Evolutionary conservation across 1,140 invertebrate species (phyloP).

Genomic region (Aphelinus certus): DNA sequence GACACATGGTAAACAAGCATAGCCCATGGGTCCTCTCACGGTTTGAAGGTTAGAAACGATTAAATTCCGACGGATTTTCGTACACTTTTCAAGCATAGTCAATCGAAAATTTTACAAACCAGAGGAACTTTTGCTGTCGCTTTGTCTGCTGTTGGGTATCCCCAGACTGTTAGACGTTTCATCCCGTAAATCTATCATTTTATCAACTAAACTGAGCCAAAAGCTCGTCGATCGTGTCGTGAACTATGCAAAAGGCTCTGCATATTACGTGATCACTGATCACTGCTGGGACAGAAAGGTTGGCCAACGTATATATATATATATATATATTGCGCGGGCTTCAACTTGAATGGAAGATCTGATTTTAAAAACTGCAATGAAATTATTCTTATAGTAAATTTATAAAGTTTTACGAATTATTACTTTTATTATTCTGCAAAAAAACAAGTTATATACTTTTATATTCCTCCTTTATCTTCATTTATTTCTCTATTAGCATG

Average conservation of each 20-base stretch:
- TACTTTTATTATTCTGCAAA: no score
- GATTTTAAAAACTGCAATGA: no score
- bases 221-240: constrained; percentile 17
- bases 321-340: no score
- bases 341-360: no score
- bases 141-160: constrained; percentile 37
- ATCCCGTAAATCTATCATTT: constrained; percentile 57
- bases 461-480: neutral
- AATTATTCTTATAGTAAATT: constrained; percentile 2
- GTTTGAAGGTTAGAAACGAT: constrained; percentile 17
- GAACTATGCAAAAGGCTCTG: constrained; percentile 7
- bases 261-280: constrained; percentile 17
- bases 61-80: neutral
- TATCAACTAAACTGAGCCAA: constrained; percentile 26
- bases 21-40: no score
- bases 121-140: constrained; percentile 46
- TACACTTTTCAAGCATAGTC: neutral
- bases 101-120: constrained; percentile 40
- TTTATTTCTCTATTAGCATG: no score
- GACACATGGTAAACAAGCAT: no score
- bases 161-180: constrained; percentile 35
- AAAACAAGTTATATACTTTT: neutral
- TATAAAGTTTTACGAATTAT: no score
- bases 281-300: neutral
- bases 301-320: neutral